Evolutionary conservation across 2,888 invertebrate genomes (phyloP), one percentile per base, ranked within the genome.

Genomic region (Hydropsyche betteni): DNA sequence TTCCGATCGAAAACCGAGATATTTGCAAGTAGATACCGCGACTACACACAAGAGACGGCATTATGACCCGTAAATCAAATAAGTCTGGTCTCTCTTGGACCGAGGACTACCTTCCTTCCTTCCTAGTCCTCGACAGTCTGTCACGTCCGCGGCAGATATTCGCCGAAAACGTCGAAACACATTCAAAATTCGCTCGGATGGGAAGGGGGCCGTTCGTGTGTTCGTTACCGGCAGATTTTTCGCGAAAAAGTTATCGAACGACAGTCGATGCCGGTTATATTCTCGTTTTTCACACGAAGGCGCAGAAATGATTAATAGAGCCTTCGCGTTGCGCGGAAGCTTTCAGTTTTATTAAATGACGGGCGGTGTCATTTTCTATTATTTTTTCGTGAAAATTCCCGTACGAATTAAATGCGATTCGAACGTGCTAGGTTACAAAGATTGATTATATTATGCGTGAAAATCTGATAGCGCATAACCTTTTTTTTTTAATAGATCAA

Each of bases 51-150:
- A 51, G 69, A 69, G 44, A 69, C 69, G 34, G 14, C 69, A 33
- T 69, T 69, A 64, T 64, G 50, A 69, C 69, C 44, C 69, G 69
- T 69, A 69, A 69, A 69, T 69, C 69, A 69, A 69, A 69, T 69
- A 69, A 69, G 69, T 69, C 69, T 69, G 51, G 69, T 51, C 69
- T 51, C 69, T 51, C 24, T 24, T 24, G 24, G 24, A 24, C 24
- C 24, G 16, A 38, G 24, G 33, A 12, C 12, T 3, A 64, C 64
- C 36, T 33, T 36, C 64, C 36, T 34, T 8, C 64, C 36, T 34
- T 8, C 8, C 36, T 64, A 36, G n/a, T 36, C 64, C 36, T 12
- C 64, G 34, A 64, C 36, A 36, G 64, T 64, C 64, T 64, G 64
- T 64, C 64, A 64, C 64, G 24, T 14, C 58, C 58, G 34, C 36